These are phyloP conservation scores for Picathartes gymnocephalus DNA, from an alignment of 2,113 vertebrate genomes.

Conservation along the genomic window DNA sequence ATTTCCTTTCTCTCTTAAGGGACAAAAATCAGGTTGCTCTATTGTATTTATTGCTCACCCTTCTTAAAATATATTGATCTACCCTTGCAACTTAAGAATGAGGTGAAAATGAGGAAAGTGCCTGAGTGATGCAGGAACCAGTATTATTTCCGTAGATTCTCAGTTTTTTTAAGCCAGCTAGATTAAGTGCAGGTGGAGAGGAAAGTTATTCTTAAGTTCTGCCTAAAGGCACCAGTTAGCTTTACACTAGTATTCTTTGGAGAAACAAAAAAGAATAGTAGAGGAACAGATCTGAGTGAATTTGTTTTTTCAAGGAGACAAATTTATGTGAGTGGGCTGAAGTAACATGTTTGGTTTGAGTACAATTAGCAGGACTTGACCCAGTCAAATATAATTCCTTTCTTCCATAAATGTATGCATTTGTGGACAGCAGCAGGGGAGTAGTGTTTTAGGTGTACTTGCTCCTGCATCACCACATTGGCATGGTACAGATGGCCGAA, in stretches of 20 bases:
- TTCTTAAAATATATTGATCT: background rate
- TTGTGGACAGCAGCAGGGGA: background rate
- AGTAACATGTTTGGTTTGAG: background rate
- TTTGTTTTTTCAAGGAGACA: background rate
- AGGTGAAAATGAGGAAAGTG: background rate
- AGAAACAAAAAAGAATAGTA: background rate
- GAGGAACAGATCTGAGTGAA: background rate
- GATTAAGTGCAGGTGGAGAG: background rate
- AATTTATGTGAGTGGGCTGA: background rate
- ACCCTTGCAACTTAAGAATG: background rate
- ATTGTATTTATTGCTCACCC: background rate
- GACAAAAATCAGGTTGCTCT: background rate
- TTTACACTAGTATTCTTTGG: background rate
- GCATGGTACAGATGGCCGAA: background rate
- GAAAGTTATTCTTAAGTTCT: background rate
- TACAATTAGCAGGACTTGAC: background rate
- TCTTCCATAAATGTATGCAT: fast-evolving
- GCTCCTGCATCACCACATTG: background rate
- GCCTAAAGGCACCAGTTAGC: background rate
- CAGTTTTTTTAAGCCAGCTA: background rate
- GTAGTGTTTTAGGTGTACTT: background rate
- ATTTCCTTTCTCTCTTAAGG: background rate
- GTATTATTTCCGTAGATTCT: background rate
- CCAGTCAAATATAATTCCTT: background rate
- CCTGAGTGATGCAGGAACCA: background rate